Percentiles rank a stretch among this genome's conserved stretches.
phyloP scores from a whole-genome alignment of 2,888 invertebrate genomes.

The Pardosa pseudoannulata region DNA sequence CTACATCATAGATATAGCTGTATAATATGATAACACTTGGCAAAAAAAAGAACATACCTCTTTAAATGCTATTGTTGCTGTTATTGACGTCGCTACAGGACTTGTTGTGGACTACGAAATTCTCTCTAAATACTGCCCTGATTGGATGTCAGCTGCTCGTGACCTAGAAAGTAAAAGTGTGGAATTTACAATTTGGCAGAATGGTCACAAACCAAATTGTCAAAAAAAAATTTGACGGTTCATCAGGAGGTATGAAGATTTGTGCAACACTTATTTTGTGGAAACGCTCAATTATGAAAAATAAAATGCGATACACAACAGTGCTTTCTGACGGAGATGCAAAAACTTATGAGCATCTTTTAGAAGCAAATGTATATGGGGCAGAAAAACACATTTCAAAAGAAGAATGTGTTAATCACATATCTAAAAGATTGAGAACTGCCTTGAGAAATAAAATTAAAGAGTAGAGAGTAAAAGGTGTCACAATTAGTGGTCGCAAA shows the following conservation, averaged over 20 bases:
- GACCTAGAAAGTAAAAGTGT: background rate
- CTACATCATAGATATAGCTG: background rate
- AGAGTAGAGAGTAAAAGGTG: background rate
- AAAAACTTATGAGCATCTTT: background rate
- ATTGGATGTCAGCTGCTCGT: background rate
- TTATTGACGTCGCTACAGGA: background rate
- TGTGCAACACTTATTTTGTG: background rate
- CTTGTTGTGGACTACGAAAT: background rate
- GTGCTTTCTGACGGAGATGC: background rate
- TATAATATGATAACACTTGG: background rate
- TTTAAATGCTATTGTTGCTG: background rate
- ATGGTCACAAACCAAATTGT: background rate
- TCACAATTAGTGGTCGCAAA: background rate
- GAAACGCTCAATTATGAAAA: background rate
- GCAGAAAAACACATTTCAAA: background rate
- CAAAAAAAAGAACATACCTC: background rate
- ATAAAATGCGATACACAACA: background rate
- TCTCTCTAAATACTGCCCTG: background rate
- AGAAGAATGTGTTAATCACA: constrained; percentile 2
- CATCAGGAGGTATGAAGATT: background rate
- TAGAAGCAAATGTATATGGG: background rate
- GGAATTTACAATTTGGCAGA: background rate
- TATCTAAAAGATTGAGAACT: background rate
- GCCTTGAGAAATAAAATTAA: background rate
- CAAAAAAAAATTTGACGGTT: background rate